phyloP scores from a whole-genome alignment of 2,888 invertebrate genomes.

The Ectemnius cavifrons region DNA sequence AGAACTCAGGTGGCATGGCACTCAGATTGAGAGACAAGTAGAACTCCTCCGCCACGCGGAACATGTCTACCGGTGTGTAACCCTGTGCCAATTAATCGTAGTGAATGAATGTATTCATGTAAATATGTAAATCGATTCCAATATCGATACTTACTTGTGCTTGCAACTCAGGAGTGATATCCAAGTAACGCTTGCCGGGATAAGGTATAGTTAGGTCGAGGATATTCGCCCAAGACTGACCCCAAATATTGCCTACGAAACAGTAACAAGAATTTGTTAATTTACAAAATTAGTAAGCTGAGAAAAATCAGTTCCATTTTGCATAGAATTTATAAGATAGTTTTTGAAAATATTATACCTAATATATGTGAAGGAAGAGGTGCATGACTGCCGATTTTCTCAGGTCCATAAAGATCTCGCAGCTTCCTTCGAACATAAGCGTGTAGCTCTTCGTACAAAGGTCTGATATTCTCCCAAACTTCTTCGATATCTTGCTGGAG shows the following conservation, averaged over 20 bases:
- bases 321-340: no score
- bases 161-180: constrained; percentile 90
- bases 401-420: constrained; percentile 90
- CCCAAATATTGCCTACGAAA: constrained; percentile 90
- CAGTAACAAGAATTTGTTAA: neutral
- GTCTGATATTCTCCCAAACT: constrained; percentile 91
- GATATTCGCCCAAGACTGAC: constrained; percentile 91
- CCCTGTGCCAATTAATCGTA: constrained; percentile 80
- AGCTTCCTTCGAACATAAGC: constrained; percentile 93
- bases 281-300: neutral
- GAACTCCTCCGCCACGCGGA: constrained; percentile 93
- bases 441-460: constrained; percentile 92
- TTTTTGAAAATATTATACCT: constrained; percentile 76
- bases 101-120: neutral
- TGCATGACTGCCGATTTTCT: constrained; percentile 87
- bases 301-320: neutral
- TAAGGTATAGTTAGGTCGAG: constrained; percentile 90
- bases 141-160: constrained; percentile 81
- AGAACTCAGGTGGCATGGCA: constrained; percentile 91
- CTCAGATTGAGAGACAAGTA: constrained; percentile 94
- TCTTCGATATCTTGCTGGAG: constrained; percentile 89
- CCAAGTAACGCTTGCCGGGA: constrained; percentile 89
- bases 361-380: constrained; percentile 92
- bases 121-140: constrained; percentile 29
- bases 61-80: constrained; percentile 90